A percentile compares a stretch with the other conserved stretches of the same genome.
Evolutionary conservation across 2,113 vertebrate species (phyloP).

Genomic region (Garra rufa): DNA sequence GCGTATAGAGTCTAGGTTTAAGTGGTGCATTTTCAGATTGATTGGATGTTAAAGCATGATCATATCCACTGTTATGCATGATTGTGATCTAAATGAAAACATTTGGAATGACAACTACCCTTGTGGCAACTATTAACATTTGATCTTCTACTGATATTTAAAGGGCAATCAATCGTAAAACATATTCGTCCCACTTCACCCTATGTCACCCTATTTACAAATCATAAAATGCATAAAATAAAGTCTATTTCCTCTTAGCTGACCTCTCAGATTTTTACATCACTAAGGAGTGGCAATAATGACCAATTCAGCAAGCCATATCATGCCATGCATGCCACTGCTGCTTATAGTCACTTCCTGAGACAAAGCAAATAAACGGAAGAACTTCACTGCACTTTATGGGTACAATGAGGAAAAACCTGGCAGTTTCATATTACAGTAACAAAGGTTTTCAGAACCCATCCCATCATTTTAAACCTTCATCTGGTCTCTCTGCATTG

Average conservation of each 20-base stretch:
- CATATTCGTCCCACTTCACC: background rate
- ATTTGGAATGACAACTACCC: conserved; percentile 21
- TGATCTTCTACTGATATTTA: conserved; percentile 17
- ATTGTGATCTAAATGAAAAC: conserved; percentile 21
- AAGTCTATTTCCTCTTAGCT: background rate
- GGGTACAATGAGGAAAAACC: background rate
- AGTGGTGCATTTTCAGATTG: background rate
- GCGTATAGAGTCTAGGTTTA: background rate
- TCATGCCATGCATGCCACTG: background rate
- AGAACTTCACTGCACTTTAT: background rate
- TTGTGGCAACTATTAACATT: conserved; percentile 29
- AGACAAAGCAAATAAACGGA: background rate
- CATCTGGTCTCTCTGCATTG: background rate
- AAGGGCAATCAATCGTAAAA: conserved; percentile 27
- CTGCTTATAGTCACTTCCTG: background rate
- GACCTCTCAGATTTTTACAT: background rate
- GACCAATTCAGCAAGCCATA: background rate
- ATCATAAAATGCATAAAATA: background rate
- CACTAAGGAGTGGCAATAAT: background rate
- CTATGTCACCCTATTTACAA: background rate
- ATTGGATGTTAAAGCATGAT: background rate
- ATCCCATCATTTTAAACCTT: background rate
- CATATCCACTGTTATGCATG: background rate
- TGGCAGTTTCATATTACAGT: background rate
- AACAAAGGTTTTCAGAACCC: background rate